Evolutionary conservation across 2,113 vertebrate species (phyloP), one percentile per base, ranked within the genome.

Genomic region (Plestiodon gilberti): DNA sequence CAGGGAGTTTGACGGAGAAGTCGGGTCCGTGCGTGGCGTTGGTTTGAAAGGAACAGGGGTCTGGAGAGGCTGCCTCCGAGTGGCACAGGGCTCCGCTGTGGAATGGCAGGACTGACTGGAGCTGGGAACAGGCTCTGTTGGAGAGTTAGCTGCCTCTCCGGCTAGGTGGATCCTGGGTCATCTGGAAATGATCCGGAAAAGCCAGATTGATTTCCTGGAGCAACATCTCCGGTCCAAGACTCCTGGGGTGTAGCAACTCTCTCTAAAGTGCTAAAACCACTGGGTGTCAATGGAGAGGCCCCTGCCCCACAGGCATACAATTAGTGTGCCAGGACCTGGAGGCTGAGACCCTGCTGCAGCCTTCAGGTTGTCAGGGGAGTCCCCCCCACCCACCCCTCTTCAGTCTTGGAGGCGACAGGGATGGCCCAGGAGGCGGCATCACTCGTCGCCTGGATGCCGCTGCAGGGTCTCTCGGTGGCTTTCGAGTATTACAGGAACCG

Each of bases 41-140:
- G 3, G 35, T 48, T 74, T 28, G 1, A 0, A 0, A 1, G 25
- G 1, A 33, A 8, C 8, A 0, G 5, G 30, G 40, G 23, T 17
- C 55, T 57, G 55, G 6, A 57, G 55, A 57, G 55, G 13, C 55
- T 57, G 55, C 10, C 6, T 57, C 55, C 55, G 5, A 48, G 8
- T 48, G 43, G 43, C 55, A 4, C 13, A 57, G 13, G 6, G 55
- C 6, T 57, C 55, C 13, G 7, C 35, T 80, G 22, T 33, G 20
- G n/a, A 81, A 43, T 22, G 30, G 52, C 30, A 57, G 52, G 35
- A 17, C 28, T 33, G 35, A 33, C 69, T 4, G 8, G 8, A n/a
- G 48, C 17, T 25, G 30, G 6, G 23, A 55, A 1, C 3, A 14
- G 43, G 20, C 64, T 55, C 64, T 52, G 22, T 23, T 40, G 59